Base-by-base conservation (phyloP, 2,113 vertebrate genomes). In the Lophotis ruficrista region DNA sequence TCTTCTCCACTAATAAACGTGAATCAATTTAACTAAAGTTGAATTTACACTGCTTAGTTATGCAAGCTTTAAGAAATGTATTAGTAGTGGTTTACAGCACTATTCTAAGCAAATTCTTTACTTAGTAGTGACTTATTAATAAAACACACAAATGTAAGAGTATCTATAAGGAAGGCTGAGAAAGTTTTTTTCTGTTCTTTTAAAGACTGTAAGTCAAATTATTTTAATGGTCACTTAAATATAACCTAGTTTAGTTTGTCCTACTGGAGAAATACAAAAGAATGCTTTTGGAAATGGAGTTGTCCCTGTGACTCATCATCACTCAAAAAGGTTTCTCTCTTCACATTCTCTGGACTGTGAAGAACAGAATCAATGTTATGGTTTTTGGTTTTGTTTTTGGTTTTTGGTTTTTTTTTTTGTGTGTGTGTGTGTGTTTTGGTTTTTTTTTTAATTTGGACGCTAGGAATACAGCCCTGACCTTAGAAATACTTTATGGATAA, bases 241-340 rank as follows among this genome's bases (percentile, higher is more conserved):
- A 77, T 31, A 95, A 92, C 45, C 75, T 66, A 77, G 45, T 86
- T 95, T 88, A 62, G 76, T 24, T 75, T 80, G 7, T 82, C 41
- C 58, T 85, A 25, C n/a, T 30, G 65, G 33, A 69, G 68, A 79
- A 85, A 14, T 30, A 82, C 17, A 64, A 83, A 77, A 53, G 50
- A 89, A 61, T n/a, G 8, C 13, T 72, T 82, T 43, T 69, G n/a
- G 50, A 94, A 91, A 65, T 6, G 5, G 19, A 79, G 41, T 25
- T 64, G 35, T 27, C 8, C 53, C 51, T 72, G 10, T 78, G 60
- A 87, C 47, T 89, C 83, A 89, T 19, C 50, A 80, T 66, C 8
- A 84, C 64, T 73, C 75, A 41, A 84, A 89, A 91, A 82, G 31
- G 38, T 33, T 93, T 91, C 72, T 87, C 41, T 78, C 78, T 78